Percentiles rank a stretch among this genome's conserved stretches.
Conservation (phyloP, 2,888 invertebrate genomes). For the Drosophila gaucha region DNA sequence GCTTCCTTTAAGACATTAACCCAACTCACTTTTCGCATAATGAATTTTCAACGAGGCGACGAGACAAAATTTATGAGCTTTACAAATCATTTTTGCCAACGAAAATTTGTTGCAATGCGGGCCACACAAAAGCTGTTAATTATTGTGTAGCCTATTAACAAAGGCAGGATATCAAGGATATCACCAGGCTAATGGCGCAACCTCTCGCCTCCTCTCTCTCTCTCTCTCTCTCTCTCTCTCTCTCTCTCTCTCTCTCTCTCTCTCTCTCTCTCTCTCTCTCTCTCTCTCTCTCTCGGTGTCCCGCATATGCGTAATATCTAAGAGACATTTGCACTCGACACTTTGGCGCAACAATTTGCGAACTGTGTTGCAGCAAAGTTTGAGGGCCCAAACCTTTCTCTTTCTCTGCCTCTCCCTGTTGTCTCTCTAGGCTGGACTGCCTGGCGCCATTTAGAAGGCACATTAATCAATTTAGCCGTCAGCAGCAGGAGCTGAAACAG, state of each 20-base stretch:
- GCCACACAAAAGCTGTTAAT: constrained; percentile 61
- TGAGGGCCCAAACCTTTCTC: constrained; percentile 20
- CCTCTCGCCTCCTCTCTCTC: background rate
- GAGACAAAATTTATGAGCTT: constrained; percentile 61
- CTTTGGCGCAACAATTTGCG: constrained; percentile 67
- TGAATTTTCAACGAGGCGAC: constrained; percentile 67
- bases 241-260: background rate
- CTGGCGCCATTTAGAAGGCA: constrained; percentile 76
- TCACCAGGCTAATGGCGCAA: constrained; percentile 22
- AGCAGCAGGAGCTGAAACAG: constrained; percentile 31
- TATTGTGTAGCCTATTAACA: constrained; percentile 71
- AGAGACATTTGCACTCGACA: constrained; percentile 64
- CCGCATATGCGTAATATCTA: constrained; percentile 14
- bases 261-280: background rate
- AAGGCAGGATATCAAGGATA: constrained; percentile 32
- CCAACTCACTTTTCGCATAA: constrained; percentile 75
- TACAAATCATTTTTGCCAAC: constrained; percentile 68
- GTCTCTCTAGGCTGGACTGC: constrained; percentile 17
- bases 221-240: background rate
- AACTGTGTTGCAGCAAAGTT: constrained; percentile 48
- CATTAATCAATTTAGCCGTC: constrained; percentile 75
- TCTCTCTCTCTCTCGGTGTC: background rate
- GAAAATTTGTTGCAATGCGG: constrained; percentile 56
- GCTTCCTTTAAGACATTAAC: constrained; percentile 60
- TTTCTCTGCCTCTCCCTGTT: background rate